These are phyloP conservation scores for Melanotaenia pygmaea DNA, from an alignment of 2,797 vertebrate genomes.

Conservation along the genomic window DNA sequence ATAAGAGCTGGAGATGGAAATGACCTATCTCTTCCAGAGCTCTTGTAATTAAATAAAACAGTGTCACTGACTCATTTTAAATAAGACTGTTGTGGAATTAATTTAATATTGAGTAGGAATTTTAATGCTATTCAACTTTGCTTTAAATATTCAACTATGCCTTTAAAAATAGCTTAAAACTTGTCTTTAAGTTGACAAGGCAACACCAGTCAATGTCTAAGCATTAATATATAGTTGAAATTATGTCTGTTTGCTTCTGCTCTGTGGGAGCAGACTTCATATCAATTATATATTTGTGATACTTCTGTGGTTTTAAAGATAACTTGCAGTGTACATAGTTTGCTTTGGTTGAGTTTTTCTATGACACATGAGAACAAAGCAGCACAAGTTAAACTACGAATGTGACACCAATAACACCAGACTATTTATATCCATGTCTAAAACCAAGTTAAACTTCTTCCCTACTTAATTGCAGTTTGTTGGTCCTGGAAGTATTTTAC, in stretches of 20 bases:
- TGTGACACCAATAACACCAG: not conserved
- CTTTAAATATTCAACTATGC: not conserved
- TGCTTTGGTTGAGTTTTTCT: not conserved
- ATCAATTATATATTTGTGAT: not conserved
- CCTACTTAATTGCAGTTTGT: not conserved
- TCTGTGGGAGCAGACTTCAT: not conserved
- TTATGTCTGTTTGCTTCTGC: not conserved
- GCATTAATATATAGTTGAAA: not conserved
- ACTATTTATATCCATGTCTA: not conserved
- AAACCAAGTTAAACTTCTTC: not conserved
- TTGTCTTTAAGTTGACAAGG: not conserved
- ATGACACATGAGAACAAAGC: not conserved
- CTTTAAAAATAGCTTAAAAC: not conserved
- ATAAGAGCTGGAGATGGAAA: conserved; percentile 6
- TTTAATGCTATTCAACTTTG: not conserved
- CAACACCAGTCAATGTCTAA: not conserved
- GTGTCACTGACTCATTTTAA: not conserved
- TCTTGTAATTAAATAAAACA: not conserved
- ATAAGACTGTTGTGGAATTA: not conserved
- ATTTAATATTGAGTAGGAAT: not conserved
- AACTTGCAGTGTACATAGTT: not conserved
- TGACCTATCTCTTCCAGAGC: not conserved
- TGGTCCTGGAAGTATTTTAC: not conserved
- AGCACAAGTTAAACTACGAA: not conserved
- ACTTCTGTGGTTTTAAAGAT: not conserved